These are phyloP conservation scores for Apostichopus californicus DNA, from an alignment of 35 echinoderm and acorn worm genomes.

Conservation along the genomic window DNA sequence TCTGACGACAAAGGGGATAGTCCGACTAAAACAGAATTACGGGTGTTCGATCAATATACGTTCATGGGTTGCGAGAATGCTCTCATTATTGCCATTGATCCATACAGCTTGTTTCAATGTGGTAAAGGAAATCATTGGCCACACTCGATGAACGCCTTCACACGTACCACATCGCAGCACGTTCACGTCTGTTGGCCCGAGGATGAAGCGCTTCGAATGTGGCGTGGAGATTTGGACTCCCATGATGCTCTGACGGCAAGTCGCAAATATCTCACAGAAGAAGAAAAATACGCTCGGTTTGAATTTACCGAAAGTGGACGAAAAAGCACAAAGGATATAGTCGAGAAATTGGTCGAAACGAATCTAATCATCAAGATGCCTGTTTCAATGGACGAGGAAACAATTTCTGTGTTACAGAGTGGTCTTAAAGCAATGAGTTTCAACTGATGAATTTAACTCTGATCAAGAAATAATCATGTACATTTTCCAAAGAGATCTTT, in stretches of 20 bases:
- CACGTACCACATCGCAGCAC: conserved; percentile 12
- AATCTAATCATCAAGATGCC: too few species aligned
- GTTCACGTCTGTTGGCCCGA: not conserved
- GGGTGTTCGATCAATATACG: conserved; percentile 19
- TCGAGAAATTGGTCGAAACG: not conserved
- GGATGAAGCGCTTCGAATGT: too few species aligned
- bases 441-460: too few species aligned
- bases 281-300: not conserved
- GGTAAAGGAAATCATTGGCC: conserved; percentile 35
- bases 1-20: not conserved
- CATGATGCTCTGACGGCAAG: too few species aligned
- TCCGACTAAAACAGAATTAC: not conserved
- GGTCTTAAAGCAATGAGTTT: not conserved
- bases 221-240: too few species aligned
- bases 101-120: conserved; percentile 23
- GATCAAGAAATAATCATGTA: too few species aligned
- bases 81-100: conserved; percentile 11
- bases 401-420: not conserved
- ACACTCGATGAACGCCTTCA: conserved; percentile 5
- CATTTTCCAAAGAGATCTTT: too few species aligned
- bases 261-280: too few species aligned
- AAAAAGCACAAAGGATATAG: not conserved
- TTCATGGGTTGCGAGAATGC: conserved; percentile 22
- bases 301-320: not conserved
- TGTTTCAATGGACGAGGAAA: too few species aligned